These are phyloP conservation scores for Dione juno DNA, from an alignment of 2,888 invertebrate species.

Conservation along the genomic window DNA sequence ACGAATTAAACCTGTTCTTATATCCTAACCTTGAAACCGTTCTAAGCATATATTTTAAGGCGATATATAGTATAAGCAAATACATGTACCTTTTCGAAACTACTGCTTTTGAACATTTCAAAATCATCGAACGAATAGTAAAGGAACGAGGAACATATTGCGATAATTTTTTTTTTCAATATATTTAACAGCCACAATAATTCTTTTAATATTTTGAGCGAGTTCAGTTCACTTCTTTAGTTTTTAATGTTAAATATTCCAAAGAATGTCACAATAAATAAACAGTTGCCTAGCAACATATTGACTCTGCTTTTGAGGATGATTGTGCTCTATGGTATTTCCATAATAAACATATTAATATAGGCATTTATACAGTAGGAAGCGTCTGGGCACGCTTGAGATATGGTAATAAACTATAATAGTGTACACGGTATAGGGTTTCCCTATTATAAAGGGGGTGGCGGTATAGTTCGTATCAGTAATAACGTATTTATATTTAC, in stretches of 20 bases:
- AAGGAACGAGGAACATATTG: slow-evolving; percentile 69
- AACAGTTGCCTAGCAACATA: slow-evolving; percentile 15
- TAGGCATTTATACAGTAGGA: background rate
- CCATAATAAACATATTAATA: background rate
- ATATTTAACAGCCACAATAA: slow-evolving; percentile 63
- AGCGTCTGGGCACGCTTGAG: too few species aligned
- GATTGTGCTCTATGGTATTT: background rate
- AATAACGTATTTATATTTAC: too few species aligned
- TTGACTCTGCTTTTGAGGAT: background rate
- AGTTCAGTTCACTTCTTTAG: slow-evolving; percentile 60
- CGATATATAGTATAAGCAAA: background rate
- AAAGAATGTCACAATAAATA: slow-evolving; percentile 57
- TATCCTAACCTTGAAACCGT: background rate
- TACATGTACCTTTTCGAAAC: slow-evolving; percentile 66
- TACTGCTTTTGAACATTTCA: slow-evolving; percentile 76
- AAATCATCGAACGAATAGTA: slow-evolving; percentile 66
- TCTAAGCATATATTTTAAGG: background rate
- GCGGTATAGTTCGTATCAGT: too few species aligned
- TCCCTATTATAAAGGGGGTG: too few species aligned
- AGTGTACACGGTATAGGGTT: too few species aligned
- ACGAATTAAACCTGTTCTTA: slow-evolving; percentile 16
- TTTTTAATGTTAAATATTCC: slow-evolving; percentile 62
- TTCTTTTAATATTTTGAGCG: slow-evolving; percentile 70
- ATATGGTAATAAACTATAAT: too few species aligned
- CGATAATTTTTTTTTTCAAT: slow-evolving; percentile 62